Conservation (phyloP, 2,797 vertebrate genomes). For the Champsocephalus esox region DNA sequence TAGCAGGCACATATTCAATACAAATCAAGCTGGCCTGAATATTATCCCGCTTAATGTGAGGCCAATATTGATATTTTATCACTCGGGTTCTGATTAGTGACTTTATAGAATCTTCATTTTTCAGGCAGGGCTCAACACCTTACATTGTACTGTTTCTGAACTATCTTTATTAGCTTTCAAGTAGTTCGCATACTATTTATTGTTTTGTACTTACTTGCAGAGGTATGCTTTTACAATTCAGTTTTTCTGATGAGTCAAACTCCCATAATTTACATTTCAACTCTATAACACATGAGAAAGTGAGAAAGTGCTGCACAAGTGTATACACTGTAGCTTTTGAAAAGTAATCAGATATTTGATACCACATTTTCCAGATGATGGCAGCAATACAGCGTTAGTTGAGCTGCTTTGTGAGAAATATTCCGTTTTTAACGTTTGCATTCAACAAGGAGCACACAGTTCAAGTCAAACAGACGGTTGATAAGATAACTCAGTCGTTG, state of each 20-base stretch:
- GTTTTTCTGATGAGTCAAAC: neutral
- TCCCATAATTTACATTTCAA: neutral
- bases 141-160: slow-evolving; percentile 84
- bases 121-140: slow-evolving; percentile 84
- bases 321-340: neutral
- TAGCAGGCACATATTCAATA: slow-evolving; percentile 97
- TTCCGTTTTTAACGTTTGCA: neutral
- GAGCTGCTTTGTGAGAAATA: neutral
- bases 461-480: slow-evolving; percentile 23
- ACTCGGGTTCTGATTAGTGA: slow-evolving; percentile 86
- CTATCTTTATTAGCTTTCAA: slow-evolving; percentile 82
- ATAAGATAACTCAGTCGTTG: slow-evolving; percentile 8
- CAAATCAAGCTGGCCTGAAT: slow-evolving; percentile 95
- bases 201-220: slow-evolving; percentile 43
- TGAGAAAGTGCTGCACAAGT: neutral
- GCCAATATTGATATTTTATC: slow-evolving; percentile 94
- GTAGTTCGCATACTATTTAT: slow-evolving; percentile 63
- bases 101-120: slow-evolving; percentile 87
- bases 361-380: neutral
- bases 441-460: neutral
- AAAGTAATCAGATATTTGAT: neutral
- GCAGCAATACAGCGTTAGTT: neutral
- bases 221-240: slow-evolving; percentile 2
- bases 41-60: slow-evolving; percentile 94
- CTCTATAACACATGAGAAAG: neutral